Evolutionary conservation across 2,797 vertebrate genomes (phyloP).

Genomic region (Halcyon chelicuti): DNA sequence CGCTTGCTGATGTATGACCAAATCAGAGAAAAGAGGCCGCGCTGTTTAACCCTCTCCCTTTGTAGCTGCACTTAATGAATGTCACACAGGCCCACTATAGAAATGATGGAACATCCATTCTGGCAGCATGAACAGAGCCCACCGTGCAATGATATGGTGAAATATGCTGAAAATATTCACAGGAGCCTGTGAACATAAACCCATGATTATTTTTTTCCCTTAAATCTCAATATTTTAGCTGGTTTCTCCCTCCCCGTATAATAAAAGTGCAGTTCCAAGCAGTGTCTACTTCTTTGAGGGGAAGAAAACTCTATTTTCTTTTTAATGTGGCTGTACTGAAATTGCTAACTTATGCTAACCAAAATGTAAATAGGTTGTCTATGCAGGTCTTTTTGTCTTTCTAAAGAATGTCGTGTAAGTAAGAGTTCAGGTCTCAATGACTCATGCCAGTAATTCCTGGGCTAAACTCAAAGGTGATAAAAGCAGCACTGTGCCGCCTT

Average conservation of each 20-base stretch:
- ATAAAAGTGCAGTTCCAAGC: constrained; percentile 6
- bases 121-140: constrained; percentile 49
- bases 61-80: constrained; percentile 79
- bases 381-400: neutral
- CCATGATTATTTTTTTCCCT: constrained; percentile 58
- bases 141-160: constrained; percentile 70
- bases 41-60: constrained; percentile 76
- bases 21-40: constrained; percentile 69
- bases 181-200: constrained; percentile 52
- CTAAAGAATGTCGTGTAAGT: constrained; percentile 1
- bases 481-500: neutral
- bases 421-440: neutral
- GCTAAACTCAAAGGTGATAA: neutral
- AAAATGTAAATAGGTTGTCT: neutral
- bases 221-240: constrained; percentile 60
- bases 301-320: constrained; percentile 15
- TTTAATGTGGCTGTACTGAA: constrained; percentile 7
- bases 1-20: constrained; percentile 52
- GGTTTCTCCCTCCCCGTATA: neutral
- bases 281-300: neutral
- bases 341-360: constrained; percentile 29
- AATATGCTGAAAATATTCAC: constrained; percentile 74
- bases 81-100: constrained; percentile 73
- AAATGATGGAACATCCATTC: constrained; percentile 76
- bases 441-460: neutral